These are phyloP conservation scores for Scaptomyza reducta DNA, from an alignment of 2,888 invertebrate species.

Conservation along the genomic window DNA sequence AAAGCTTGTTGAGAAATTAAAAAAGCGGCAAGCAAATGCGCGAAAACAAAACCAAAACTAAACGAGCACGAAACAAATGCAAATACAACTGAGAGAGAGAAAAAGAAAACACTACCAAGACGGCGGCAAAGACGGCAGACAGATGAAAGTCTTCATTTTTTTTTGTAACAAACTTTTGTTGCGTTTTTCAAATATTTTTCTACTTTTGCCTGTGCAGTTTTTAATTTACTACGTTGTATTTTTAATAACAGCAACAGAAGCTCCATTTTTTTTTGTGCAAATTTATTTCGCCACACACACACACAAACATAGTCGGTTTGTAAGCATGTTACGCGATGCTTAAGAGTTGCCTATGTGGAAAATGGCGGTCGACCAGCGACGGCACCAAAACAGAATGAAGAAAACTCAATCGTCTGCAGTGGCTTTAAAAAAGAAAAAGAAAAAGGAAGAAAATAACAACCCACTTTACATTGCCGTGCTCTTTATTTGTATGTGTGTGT, in stretches of 20 bases:
- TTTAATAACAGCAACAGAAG: constrained; percentile 57
- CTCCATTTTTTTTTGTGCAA: constrained; percentile 30
- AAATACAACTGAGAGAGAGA: constrained; percentile 31
- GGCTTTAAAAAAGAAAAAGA: constrained; percentile 8
- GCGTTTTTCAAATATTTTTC: constrained; percentile 55
- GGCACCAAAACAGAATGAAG: constrained; percentile 56
- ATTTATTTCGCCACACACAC: constrained; percentile 39
- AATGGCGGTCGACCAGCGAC: constrained; percentile 55
- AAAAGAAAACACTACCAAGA: constrained; percentile 54
- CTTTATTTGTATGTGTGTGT: constrained; percentile 15
- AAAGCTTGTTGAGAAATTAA: constrained; percentile 74
- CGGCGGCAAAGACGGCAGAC: constrained; percentile 19
- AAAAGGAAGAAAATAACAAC: constrained; percentile 35
- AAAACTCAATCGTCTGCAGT: constrained; percentile 71
- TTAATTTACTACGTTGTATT: constrained; percentile 69
- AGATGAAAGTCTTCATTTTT: constrained; percentile 35
- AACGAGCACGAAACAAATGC: constrained; percentile 4
- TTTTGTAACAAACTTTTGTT: constrained; percentile 44
- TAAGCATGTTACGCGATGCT: constrained; percentile 46
- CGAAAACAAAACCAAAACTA: constrained; percentile 28
- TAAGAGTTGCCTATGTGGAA: constrained; percentile 64
- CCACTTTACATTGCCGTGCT: constrained; percentile 57
- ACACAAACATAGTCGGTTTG: constrained; percentile 13
- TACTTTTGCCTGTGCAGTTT: constrained; percentile 35
- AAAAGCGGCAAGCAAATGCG: constrained; percentile 72